Base-by-base conservation (phyloP, 2,797 vertebrate genomes). In the Brachyrhaphis roseni region DNA sequence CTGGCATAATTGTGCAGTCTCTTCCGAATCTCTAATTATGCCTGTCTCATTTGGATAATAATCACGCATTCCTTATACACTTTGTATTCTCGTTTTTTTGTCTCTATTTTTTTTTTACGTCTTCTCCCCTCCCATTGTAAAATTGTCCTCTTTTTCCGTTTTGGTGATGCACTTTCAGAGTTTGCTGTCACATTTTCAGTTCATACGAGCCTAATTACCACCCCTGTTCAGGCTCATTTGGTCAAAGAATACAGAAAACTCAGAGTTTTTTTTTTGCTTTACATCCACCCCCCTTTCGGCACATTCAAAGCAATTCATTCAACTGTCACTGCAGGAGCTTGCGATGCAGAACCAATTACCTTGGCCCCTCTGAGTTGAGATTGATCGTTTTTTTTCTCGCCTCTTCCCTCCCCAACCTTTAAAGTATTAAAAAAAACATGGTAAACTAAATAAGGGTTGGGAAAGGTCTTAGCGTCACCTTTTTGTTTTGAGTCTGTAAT, bases 291-390 rank as follows among this genome's bases (percentile, higher is more conserved):
- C 85, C 83, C 87, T 85, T 91, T 92, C 82, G 75, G 92, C 84
- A 82, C 93, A 95, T 96, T 96, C 95, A 95, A 94, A 96, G 95
- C 95, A 94, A 95, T 96, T 96, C 94, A 96, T 96, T 96, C 95
- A 96, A 94, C 95, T 96, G 95, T 96, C 96, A 96, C 94, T 94
- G 93, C 93, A 92, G 89, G 89, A 92, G 90, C 91, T 94, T 94
- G 90, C 90, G 94, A 96, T 96, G 96, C 96, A 96, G 94, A 96
- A 96, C 96, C 96, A 96, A 96, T 96, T 96, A 96, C 94, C 92
- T 95, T 94, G 86, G 93, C 91, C 93, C 92, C 94, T 94, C 92
- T 86, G 92, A 94, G 94, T 94, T 89, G 87, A 95, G 95, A 96
- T 96, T 95, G 94, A 96, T 96, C 84, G 84, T 87, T 84, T 93